Base-by-base conservation (phyloP, 2,797 vertebrate species). In the Pempheris klunzingeri region DNA sequence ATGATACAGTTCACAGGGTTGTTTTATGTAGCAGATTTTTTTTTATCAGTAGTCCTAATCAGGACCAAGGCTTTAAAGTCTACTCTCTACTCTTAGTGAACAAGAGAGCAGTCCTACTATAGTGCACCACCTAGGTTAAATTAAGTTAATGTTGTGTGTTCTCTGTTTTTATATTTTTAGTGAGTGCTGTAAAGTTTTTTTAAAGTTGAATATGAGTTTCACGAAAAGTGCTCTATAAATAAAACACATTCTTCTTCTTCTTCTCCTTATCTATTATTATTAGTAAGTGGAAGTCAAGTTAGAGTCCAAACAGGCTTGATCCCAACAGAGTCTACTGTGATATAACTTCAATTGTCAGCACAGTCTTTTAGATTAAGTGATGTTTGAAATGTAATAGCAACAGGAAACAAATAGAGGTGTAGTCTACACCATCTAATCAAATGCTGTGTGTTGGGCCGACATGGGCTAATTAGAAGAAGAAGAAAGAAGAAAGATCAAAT, bases 21-120 rank as follows among this genome's bases (percentile, higher is more conserved):
- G n/a, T n/a, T n/a, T 11, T 7, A 70, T 46, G 61, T 18, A 24
- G 7, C 32, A 49, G 12, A 62, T 4, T n/a, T 50, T 22, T 30
- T 61, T 10, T 39, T 36, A 6, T 32, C 6, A 22, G 18, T 49
- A 17, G 36, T 36, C 38, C 32, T 64, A 59, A 24, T 39, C 24
- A 9, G 46, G 53, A 59, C 64, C 52, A 65, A 43, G n/a, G 44
- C 34, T 4, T 12, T 50, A n/a, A 38, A 10, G 15, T 43, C 39
- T 10, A 10, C 20, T 59, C 17, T 52, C n/a, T 30, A 46, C 44
- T 60, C 14, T 60, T 28, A 52, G 59, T 59, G 66, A 60, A 53
- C 11, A 60, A 63, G 50, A 28, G n/a, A 73, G 41, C 41, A 47
- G 30, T 60, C 30, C 22, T 4, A 9, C 47, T 52, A 20, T 11